These are phyloP conservation scores for Temnothorax curvispinosus DNA, from an alignment of 1,140 invertebrate species.

Conservation along the genomic window DNA sequence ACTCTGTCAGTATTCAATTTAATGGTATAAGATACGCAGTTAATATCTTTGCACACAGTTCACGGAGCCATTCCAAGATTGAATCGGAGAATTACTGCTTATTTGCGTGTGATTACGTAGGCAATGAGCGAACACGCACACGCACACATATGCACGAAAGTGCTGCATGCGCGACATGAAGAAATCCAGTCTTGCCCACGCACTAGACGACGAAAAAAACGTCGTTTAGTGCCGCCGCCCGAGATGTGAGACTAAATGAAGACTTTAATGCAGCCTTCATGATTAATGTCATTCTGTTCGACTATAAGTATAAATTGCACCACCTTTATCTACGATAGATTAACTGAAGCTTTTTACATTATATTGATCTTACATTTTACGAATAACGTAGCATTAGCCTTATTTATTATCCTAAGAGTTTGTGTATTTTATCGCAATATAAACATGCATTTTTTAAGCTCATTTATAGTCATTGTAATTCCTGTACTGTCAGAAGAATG, in stretches of 20 bases:
- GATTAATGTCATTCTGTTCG: constrained; percentile 50
- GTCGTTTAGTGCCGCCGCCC: constrained; percentile 21
- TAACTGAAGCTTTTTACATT: neutral
- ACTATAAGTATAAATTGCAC: constrained; percentile 24
- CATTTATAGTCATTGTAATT: neutral
- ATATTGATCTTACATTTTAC: neutral
- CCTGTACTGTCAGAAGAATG: neutral
- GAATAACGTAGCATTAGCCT: neutral
- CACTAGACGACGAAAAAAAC: constrained; percentile 11
- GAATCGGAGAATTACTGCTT: constrained; percentile 39
- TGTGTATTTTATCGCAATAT: neutral
- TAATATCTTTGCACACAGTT: constrained; percentile 23
- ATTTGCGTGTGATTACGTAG: constrained; percentile 50
- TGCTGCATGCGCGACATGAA: neutral
- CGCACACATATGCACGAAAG: neutral
- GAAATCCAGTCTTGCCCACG: constrained; percentile 47
- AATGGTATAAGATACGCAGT: neutral
- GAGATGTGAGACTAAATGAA: constrained; percentile 50
- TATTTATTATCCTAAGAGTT: neutral
- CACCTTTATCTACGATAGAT: constrained; percentile 13
- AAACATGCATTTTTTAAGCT: neutral
- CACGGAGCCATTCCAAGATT: neutral
- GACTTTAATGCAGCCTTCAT: constrained; percentile 42
- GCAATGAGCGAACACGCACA: constrained; percentile 13
- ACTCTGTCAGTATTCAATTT: neutral